Evolutionary conservation across 2,113 vertebrate species (phyloP).

Genomic region (Uria aalge): DNA sequence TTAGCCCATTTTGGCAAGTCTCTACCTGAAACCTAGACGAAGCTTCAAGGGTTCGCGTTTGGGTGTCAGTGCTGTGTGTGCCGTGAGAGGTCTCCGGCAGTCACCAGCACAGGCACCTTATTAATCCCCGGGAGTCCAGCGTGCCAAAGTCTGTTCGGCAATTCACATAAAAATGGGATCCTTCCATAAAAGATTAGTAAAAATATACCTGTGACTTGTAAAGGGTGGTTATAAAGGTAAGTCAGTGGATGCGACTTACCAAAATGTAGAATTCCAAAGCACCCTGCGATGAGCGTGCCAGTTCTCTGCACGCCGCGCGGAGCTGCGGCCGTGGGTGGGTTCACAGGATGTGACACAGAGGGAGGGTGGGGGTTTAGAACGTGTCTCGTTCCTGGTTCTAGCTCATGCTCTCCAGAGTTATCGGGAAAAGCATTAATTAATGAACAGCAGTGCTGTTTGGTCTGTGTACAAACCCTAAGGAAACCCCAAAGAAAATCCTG

Average conservation of each 20-base stretch:
- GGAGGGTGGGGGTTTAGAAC: fast-evolving
- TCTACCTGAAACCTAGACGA: neutral
- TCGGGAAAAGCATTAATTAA: too few relatives aligned
- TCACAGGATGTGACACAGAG: fast-evolving
- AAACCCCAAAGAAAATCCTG: neutral
- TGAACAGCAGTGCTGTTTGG: neutral
- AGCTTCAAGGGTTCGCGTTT: fast-evolving
- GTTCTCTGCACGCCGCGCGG: neutral
- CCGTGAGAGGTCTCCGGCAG: neutral
- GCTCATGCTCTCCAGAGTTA: neutral
- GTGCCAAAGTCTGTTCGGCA: neutral
- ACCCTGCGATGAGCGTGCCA: fast-evolving
- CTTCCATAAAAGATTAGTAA: neutral
- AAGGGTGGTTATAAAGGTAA: neutral
- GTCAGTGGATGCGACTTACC: too few relatives aligned
- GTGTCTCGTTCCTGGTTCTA: too few relatives aligned
- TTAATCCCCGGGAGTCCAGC: neutral
- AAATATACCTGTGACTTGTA: neutral
- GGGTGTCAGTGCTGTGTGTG: neutral
- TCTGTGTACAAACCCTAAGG: too few relatives aligned
- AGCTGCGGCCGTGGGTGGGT: neutral
- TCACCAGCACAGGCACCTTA: neutral
- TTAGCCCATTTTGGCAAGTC: neutral
- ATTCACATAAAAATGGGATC: neutral
- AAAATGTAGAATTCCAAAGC: neutral